These are phyloP conservation scores for Epirrhoe alternata DNA, from an alignment of 2,888 invertebrate genomes.

Conservation along the genomic window DNA sequence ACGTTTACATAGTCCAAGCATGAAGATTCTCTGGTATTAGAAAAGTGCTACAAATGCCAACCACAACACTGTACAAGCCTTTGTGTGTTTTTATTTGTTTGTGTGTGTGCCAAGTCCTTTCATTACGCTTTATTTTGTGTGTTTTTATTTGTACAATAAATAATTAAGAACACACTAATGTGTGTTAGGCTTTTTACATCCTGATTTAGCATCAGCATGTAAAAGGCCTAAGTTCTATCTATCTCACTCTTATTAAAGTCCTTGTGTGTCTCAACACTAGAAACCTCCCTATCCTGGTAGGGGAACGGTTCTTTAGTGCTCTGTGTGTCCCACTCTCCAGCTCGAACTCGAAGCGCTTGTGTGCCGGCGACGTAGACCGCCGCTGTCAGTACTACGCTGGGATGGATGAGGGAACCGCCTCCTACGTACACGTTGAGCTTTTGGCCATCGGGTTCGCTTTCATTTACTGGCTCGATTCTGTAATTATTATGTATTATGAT, in stretches of 20 bases:
- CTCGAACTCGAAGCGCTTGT: conserved; percentile 78
- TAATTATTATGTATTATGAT: background rate
- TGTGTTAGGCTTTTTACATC: too few relatives aligned
- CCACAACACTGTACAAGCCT: too few relatives aligned
- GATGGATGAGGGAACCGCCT: conserved; percentile 92
- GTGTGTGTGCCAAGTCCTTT: too few relatives aligned
- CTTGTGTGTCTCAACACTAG: conserved; percentile 85
- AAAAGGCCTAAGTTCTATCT: too few relatives aligned
- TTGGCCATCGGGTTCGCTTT: conserved; percentile 71
- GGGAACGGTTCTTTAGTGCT: conserved; percentile 88
- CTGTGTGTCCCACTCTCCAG: conserved; percentile 94
- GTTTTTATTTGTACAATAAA: too few relatives aligned
- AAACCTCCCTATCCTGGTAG: conserved; percentile 89
- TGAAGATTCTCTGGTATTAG: too few relatives aligned
- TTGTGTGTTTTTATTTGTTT: too few relatives aligned
- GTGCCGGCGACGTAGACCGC: conserved; percentile 84
- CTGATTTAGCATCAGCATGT: too few relatives aligned
- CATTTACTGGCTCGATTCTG: conserved; percentile 75
- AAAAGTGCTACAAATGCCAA: too few relatives aligned
- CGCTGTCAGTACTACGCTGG: conserved; percentile 90
- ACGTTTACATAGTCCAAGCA: too few relatives aligned
- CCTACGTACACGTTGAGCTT: conserved; percentile 87
- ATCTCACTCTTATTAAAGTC: conserved; percentile 84
- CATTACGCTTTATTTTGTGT: too few relatives aligned
- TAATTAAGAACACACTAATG: too few relatives aligned